Percentiles rank a stretch among this genome's conserved stretches.
Conservation (phyloP, 2,888 invertebrate genomes). For the Melinaea marsaeus region DNA sequence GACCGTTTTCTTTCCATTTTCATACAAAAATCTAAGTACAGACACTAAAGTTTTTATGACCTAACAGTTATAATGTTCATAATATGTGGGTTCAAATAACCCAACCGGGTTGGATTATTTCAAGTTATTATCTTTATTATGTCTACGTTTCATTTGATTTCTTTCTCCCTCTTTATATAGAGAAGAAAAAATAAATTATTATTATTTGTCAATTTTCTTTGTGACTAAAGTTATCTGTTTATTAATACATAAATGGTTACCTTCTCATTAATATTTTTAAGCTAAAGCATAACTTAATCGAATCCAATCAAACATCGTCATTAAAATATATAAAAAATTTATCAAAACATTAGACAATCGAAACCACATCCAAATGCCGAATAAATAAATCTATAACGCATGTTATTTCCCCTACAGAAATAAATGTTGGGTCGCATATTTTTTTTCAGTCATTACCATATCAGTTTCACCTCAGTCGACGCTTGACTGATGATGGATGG, state of each 20-base stretch:
- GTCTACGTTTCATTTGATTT: background rate
- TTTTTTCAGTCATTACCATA: conserved; percentile 34
- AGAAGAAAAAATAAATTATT: too few species aligned
- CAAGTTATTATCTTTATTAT: conserved; percentile 7
- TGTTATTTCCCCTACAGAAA: conserved; percentile 20
- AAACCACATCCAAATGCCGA: background rate
- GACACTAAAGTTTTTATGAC: conserved; percentile 33
- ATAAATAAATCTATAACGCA: conserved; percentile 1
- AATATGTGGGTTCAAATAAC: conserved; percentile 13
- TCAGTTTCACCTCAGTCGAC: conserved; percentile 32
- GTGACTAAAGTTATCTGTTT: too few species aligned
- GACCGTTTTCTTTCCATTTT: conserved; percentile 28
- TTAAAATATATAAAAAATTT: too few species aligned
- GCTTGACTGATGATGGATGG: conserved; percentile 38
- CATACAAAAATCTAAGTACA: conserved; percentile 29
- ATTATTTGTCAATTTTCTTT: too few species aligned
- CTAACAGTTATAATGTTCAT: conserved; percentile 33
- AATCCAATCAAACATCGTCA: too few species aligned
- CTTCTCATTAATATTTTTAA: too few species aligned
- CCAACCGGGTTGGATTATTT: background rate
- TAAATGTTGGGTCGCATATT: conserved; percentile 22
- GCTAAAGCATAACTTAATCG: too few species aligned
- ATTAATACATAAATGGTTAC: too few species aligned
- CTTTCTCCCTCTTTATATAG: background rate
- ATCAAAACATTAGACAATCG: background rate